Conservation (phyloP, 1,140 invertebrate genomes). For the Maniola jurtina region DNA sequence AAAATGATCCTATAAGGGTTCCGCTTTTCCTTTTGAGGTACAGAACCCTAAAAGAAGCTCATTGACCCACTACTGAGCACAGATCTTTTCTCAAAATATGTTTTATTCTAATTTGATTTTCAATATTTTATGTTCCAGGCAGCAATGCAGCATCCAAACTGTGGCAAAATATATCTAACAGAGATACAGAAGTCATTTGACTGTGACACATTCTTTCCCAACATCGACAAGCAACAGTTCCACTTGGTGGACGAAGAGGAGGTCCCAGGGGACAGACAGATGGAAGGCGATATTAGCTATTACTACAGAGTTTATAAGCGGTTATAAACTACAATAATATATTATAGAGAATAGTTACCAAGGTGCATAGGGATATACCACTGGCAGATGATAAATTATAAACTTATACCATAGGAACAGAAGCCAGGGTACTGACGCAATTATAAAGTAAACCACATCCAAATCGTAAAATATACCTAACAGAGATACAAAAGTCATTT, state of each 20-base stretch:
- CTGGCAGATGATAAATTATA: too few relatives aligned
- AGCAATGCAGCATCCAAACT: constrained; percentile 85
- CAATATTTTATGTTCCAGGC: constrained; percentile 75
- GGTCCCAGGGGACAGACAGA: constrained; percentile 84
- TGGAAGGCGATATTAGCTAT: constrained; percentile 87
- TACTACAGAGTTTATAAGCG: constrained; percentile 87
- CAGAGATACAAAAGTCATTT: constrained; percentile 87
- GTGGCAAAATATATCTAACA: constrained; percentile 91
- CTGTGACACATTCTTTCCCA: constrained; percentile 93
- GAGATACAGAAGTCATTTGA: constrained; percentile 88
- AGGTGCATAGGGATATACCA: too few relatives aligned
- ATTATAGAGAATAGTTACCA: too few relatives aligned
- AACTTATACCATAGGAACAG: too few relatives aligned
- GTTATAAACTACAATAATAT: constrained; percentile 27
- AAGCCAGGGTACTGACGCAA: too few relatives aligned
- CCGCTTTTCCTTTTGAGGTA: too few relatives aligned
- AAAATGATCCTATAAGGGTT: too few relatives aligned
- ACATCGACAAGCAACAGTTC: constrained; percentile 82
- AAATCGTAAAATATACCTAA: constrained; percentile 93
- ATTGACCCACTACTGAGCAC: too few relatives aligned
- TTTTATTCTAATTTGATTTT: constrained; percentile 1
- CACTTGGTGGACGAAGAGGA: constrained; percentile 75
- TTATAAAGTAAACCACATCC: too few relatives aligned
- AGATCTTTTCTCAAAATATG: background rate
- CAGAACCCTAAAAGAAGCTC: too few relatives aligned